These are phyloP conservation scores for Intellagama lesueurii DNA, from an alignment of 2,797 vertebrate genomes.

Conservation along the genomic window DNA sequence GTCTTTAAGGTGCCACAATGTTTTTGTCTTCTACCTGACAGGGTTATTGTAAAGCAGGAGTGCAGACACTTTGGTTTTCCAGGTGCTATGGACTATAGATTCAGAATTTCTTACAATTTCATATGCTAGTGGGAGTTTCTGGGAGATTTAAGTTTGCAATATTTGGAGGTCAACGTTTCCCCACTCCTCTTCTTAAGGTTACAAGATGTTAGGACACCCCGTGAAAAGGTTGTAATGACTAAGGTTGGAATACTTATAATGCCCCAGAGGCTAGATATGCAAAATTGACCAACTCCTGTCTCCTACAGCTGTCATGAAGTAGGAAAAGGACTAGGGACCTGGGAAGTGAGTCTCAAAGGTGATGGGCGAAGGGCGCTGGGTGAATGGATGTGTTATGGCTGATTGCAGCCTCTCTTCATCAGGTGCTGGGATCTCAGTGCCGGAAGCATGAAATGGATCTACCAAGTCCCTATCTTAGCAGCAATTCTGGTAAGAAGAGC, in stretches of 20 bases:
- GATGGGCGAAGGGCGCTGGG: neutral
- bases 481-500: constrained; percentile 88
- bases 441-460: constrained; percentile 97
- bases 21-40: neutral
- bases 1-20: too few species aligned
- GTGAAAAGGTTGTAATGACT: neutral
- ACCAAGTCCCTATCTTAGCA: constrained; percentile 93
- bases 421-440: constrained; percentile 97
- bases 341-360: neutral
- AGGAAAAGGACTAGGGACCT: neutral
- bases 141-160: neutral
- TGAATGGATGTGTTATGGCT: neutral
- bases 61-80: too few species aligned
- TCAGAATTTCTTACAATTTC: neutral
- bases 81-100: neutral
- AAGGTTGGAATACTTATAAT: neutral
- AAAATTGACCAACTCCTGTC: neutral
- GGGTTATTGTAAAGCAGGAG: neutral
- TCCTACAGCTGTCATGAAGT: neutral
- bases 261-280: neutral
- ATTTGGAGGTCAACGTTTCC: neutral
- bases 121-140: neutral
- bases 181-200: neutral
- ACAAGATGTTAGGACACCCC: too few species aligned
- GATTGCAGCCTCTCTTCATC: constrained; percentile 38